These are phyloP conservation scores for Bubo bubo DNA, from an alignment of 2,113 vertebrate species.

Conservation along the genomic window DNA sequence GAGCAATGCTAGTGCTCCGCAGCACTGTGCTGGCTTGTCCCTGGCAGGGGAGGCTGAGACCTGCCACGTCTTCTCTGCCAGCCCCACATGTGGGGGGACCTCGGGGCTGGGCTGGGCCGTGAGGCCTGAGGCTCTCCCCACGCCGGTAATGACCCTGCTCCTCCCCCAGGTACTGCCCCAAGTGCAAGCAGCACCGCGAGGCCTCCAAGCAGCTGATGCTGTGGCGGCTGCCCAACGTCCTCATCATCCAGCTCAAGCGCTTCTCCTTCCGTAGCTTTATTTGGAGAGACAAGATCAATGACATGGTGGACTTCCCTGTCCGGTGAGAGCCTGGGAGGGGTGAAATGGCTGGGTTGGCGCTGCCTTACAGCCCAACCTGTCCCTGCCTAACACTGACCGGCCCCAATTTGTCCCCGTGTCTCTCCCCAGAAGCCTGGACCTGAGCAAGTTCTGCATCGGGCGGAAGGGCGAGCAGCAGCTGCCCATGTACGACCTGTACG, in stretches of 20 bases:
- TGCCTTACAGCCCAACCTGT: not conserved
- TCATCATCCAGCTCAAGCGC: constrained; percentile 98
- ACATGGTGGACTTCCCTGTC: constrained; percentile 97
- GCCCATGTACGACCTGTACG: constrained; percentile 94
- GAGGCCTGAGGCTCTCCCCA: not conserved
- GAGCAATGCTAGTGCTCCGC: not conserved
- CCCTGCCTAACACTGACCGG: accelerated
- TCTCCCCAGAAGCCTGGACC: constrained; percentile 86
- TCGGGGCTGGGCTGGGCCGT: not conserved
- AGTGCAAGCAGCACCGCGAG: constrained; percentile 96
- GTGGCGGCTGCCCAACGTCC: constrained; percentile 93
- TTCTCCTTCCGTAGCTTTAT: constrained; percentile 99
- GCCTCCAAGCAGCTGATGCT: constrained; percentile 96
- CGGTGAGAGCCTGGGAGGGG: constrained; percentile 75
- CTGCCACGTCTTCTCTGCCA: not conserved
- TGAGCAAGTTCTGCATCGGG: constrained; percentile 97
- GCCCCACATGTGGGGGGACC: not conserved
- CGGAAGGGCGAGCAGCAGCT: constrained; percentile 93
- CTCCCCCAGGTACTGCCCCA: constrained; percentile 89
- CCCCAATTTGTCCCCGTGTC: not conserved
- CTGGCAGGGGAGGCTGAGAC: not conserved
- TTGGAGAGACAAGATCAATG: constrained; percentile 98
- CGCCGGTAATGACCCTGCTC: accelerated
- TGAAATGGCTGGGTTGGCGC: accelerated
- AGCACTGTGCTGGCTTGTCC: not conserved